phyloP scores from a whole-genome alignment of 1,140 invertebrate species.

The Argopecten irradians region DNA sequence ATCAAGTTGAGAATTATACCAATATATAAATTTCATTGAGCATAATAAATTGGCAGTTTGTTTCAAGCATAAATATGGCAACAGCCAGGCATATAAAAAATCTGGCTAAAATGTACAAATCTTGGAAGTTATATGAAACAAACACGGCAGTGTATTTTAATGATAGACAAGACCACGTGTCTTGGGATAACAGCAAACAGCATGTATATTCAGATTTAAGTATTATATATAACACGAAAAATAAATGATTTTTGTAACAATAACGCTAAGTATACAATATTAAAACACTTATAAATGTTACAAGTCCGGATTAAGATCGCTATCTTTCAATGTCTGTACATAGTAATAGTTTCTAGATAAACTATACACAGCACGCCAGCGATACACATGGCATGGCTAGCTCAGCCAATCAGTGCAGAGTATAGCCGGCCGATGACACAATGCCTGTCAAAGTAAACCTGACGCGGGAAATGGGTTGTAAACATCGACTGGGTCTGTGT shows the following conservation, averaged over 20 bases:
- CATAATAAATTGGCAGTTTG: neutral
- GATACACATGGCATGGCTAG: neutral
- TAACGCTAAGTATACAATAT: neutral
- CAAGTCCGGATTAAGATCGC: neutral
- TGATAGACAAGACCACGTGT: neutral
- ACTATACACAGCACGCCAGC: neutral
- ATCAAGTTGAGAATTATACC: neutral
- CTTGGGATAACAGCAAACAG: neutral
- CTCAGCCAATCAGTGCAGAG: conserved; percentile 6
- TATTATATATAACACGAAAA: neutral
- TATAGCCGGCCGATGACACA: neutral
- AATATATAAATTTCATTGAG: neutral
- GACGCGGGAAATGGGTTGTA: conserved; percentile 14
- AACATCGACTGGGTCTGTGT: neutral
- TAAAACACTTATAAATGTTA: neutral
- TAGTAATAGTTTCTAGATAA: neutral
- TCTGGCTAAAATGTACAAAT: neutral
- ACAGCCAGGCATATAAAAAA: neutral
- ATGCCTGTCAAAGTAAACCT: neutral
- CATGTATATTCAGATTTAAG: neutral
- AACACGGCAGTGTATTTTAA: neutral
- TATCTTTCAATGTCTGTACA: neutral
- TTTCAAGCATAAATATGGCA: neutral
- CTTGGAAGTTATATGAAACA: neutral
- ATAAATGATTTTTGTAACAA: neutral